Base-by-base conservation (phyloP, 2,113 vertebrate species). In the Lasiurus borealis region DNA sequence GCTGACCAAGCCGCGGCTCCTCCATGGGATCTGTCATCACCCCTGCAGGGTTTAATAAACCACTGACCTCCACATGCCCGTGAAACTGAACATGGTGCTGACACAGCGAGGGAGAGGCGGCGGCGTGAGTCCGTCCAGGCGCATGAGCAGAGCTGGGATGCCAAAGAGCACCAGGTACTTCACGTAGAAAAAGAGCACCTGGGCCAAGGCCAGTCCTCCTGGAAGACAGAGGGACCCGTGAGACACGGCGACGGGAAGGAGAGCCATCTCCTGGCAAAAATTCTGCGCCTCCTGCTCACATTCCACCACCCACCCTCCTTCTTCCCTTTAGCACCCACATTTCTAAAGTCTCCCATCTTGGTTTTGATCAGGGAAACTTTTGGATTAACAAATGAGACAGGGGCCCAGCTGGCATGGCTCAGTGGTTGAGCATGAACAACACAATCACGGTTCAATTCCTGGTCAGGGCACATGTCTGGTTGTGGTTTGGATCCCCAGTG, bases 51-150 rank as follows among this genome's bases (percentile, higher is more conserved):
- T 12, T 14, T 2, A 25, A 72, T 29, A 23, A 13, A 23, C 16
- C 52, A 95, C 99, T 98, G 95, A 99, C 99, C 99, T 99, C 99
- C 99, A 99, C 99, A 99, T 99, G 81, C 99, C 99, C 0, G 98
- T 99, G 98, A 99, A 99, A 93, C 99, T 99, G 98, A 99, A 98
- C 98, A 99, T 99, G 97, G 99, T 98, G 98, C 99, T 99, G 94
- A 99, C 99, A n/a, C 99, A 99, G 92, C 98, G 98, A 34, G 99
- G 99, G 29, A 99, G 98, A 44, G 98, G 89, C 0, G 99, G 99
- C 0, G 98, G 98, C 34, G 97, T 97, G 72, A 99, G 97, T 54
- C 99, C 97, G 62, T 99, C 99, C 98, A 99, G 94, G 83, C 95
- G 98, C 73, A 99, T 98, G 81, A 99, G 96, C 15, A 99, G 98